Percentiles rank a stretch among this genome's conserved stretches.
These are phyloP conservation scores for Podilymbus podiceps DNA, from an alignment of 2,113 vertebrate species.

Conservation along the genomic window DNA sequence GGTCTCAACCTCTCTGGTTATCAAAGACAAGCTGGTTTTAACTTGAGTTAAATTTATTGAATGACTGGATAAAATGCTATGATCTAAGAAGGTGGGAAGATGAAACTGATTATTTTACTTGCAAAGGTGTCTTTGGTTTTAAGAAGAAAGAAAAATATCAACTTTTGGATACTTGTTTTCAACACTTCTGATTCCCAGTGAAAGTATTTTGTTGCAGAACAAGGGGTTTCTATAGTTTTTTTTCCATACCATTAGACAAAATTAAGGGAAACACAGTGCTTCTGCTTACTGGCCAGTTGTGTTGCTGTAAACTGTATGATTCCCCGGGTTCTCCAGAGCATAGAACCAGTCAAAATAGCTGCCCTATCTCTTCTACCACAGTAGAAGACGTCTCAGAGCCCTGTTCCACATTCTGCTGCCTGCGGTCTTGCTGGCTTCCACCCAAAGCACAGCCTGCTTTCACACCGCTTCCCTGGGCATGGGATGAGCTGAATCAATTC, in stretches of 20 bases:
- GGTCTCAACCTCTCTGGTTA: not conserved
- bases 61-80: not conserved
- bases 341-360: not conserved
- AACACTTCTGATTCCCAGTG: not conserved
- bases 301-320: not conserved
- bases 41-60: not conserved
- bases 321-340: not conserved
- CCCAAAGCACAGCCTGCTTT: fast-evolving
- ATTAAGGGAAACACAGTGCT: not conserved
- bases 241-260: not conserved
- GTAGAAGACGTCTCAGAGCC: not conserved
- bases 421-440: not conserved
- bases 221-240: not conserved
- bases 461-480: not conserved
- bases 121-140: not conserved
- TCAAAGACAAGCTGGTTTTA: not conserved
- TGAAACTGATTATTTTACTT: not conserved
- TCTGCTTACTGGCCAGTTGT: not conserved
- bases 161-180: not conserved
- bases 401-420: not conserved
- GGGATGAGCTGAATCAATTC: not conserved
- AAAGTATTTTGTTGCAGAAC: not conserved
- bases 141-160: not conserved
- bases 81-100: not conserved
- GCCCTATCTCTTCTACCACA: not conserved